Base-by-base conservation (phyloP, 2,113 vertebrate species). In the Galeopterus variegatus region DNA sequence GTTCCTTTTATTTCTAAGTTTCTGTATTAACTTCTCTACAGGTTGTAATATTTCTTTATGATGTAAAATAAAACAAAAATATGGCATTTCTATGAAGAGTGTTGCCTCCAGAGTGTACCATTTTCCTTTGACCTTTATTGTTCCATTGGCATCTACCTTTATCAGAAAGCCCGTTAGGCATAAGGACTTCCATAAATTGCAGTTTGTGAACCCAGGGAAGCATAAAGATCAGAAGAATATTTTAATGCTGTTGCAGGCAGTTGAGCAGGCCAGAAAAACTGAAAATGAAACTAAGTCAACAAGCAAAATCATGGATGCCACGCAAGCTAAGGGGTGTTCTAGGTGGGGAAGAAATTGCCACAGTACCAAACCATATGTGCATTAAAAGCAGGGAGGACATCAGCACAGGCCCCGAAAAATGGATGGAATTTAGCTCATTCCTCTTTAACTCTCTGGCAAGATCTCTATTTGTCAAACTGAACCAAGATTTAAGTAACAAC, bases 221-320 rank as follows among this genome's bases (percentile, higher is more conserved):
- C 96, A 94, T 92, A 97, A 97, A 98, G 98, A 98, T 98, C 97
- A 98, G 96, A 98, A 97, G 98, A 98, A 98, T 97, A 97, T 93
- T 98, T 97, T 48, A 97, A 95, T 91, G 95, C 88, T 23, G 93
- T 97, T 97, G 97, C 97, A 98, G 98, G 97, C 98, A 97, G 98
- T 98, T 98, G 82, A 98, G 93, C 95, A 97, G 97, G 91, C 92
- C 97, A 98, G 98, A 87, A 97, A 98, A 98, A 98, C 97, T 98
- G 97, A 98, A 98, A 98, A 97, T 92, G 96, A 98, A 98, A 98
- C 96, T 97, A 98, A 98, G 97, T 97, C 98, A 98, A 98, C 97
- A 98, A 97, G 97, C 94, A 95, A 95, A 95, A 96, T 3, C 0
- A 96, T 96, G 94, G 86, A 93, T 98, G 98, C 96, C 97, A 98